Evolutionary conservation across 1,140 invertebrate species (phyloP).

Genomic region (Drosophila oshimai): DNA sequence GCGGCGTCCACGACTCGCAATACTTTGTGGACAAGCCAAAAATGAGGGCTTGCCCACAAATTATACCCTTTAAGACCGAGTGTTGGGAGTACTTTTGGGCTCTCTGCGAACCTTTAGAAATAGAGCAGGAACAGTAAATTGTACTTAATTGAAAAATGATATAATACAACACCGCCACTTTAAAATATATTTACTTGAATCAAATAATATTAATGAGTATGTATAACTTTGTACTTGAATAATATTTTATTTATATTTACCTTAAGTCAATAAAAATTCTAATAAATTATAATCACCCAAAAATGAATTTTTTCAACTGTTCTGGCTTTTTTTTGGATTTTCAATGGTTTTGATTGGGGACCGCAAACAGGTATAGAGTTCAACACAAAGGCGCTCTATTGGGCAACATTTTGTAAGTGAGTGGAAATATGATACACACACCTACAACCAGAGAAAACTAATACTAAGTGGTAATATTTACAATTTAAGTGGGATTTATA

Average conservation of each 20-base stretch:
- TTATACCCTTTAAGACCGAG: slow-evolving; percentile 1
- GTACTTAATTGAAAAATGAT: slow-evolving; percentile 63
- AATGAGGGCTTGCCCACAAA: neutral
- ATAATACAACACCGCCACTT: slow-evolving; percentile 66
- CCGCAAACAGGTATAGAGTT: too few species aligned
- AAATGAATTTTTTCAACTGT: slow-evolving; percentile 18
- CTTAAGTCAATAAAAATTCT: slow-evolving; percentile 81
- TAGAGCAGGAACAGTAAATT: slow-evolving; percentile 70
- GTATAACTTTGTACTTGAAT: slow-evolving; percentile 82
- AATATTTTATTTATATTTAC: slow-evolving; percentile 82
- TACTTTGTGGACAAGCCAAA: neutral
- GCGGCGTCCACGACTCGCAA: neutral
- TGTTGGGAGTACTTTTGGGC: slow-evolving; percentile 9
- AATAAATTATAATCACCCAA: slow-evolving; percentile 82
- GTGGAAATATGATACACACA: too few species aligned
- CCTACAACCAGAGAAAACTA: too few species aligned
- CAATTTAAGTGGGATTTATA: too few species aligned
- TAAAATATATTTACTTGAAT: slow-evolving; percentile 80
- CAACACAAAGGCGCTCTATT: too few species aligned
- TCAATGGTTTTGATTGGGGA: too few species aligned
- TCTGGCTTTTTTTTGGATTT: too few species aligned
- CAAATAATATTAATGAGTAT: slow-evolving; percentile 81
- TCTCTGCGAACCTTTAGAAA: slow-evolving; percentile 34
- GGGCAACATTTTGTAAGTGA: too few species aligned
- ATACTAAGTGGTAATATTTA: too few species aligned